These are phyloP conservation scores for Tetragonula clypearis DNA, from an alignment of 1,140 invertebrate species.

Conservation along the genomic window DNA sequence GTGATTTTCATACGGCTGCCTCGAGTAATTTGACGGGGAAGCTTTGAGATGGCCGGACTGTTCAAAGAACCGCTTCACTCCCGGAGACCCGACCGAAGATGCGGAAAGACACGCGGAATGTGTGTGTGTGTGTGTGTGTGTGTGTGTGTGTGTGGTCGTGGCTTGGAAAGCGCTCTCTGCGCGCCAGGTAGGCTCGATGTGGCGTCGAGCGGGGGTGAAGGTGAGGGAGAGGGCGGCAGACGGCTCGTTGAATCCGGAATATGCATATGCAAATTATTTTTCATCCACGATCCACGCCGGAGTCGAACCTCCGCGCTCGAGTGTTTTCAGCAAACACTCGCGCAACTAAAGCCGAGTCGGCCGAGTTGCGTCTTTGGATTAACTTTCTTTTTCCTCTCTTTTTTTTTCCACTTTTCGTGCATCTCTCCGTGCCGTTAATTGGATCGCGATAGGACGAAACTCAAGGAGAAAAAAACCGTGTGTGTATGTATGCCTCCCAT, in stretches of 20 bases:
- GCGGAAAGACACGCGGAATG: not conserved
- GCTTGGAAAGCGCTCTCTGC: not conserved
- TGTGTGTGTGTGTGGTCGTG: too few relatives aligned
- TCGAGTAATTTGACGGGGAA: conserved; percentile 24
- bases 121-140: not conserved
- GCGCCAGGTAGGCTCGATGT: not conserved
- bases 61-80: conserved; percentile 14
- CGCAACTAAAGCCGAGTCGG: not conserved
- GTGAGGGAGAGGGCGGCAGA: not conserved
- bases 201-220: too few relatives aligned
- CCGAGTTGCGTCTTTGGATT: conserved; percentile 13
- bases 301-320: conserved; percentile 31
- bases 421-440: not conserved
- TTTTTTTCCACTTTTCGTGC: not conserved
- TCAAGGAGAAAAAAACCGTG: not conserved
- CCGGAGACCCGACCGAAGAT: conserved; percentile 3
- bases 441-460: not conserved
- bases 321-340: conserved; percentile 44
- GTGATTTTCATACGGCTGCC: conserved; percentile 34
- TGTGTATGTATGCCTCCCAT: too few relatives aligned
- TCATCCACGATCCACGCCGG: conserved; percentile 10
- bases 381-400: conserved; percentile 3
- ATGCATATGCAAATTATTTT: conserved; percentile 59
- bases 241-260: conserved; percentile 30
- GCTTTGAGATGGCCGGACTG: conserved; percentile 19